Percentiles rank a stretch among this genome's conserved stretches.
phyloP scores from a whole-genome alignment of 2,888 invertebrate species.

The Drosophila parthenogenetica region DNA sequence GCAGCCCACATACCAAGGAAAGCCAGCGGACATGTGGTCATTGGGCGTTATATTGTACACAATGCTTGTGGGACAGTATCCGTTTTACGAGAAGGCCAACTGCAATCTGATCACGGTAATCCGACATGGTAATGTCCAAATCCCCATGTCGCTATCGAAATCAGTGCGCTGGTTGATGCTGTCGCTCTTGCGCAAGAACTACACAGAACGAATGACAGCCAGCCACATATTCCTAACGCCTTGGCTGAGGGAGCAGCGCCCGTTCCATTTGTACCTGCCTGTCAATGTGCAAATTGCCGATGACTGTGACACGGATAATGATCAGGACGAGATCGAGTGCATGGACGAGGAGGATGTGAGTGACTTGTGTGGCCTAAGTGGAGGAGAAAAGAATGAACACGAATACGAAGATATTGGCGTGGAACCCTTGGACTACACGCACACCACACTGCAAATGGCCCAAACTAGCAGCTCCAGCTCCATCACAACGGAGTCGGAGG shows the following conservation, averaged over 20 bases:
- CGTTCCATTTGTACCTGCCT: slow-evolving; percentile 80
- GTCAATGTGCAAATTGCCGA: slow-evolving; percentile 79
- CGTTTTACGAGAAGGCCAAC: slow-evolving; percentile 84
- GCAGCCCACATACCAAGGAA: slow-evolving; percentile 83
- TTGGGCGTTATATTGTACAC: slow-evolving; percentile 84
- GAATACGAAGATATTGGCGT: slow-evolving; percentile 71
- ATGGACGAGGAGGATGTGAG: slow-evolving; percentile 38
- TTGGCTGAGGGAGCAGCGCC: slow-evolving; percentile 80
- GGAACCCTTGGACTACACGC: slow-evolving; percentile 74
- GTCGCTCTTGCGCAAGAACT: slow-evolving; percentile 79
- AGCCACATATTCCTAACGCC: slow-evolving; percentile 80
- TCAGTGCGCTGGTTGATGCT: slow-evolving; percentile 81
- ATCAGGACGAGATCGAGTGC: slow-evolving; percentile 46
- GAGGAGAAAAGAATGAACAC: slow-evolving; percentile 45
- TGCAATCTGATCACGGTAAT: slow-evolving; percentile 83
- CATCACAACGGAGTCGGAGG: slow-evolving; percentile 22
- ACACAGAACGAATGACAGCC: slow-evolving; percentile 79
- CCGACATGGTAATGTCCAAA: slow-evolving; percentile 82
- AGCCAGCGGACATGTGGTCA: slow-evolving; percentile 85
- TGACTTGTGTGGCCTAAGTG: slow-evolving; percentile 42
- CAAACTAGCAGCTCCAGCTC: slow-evolving; percentile 32
- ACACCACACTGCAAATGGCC: slow-evolving; percentile 64
- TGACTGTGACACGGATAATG: slow-evolving; percentile 66
- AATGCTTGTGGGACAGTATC: slow-evolving; percentile 84
- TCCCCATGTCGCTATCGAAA: slow-evolving; percentile 77